Evolutionary conservation across 2,888 invertebrate species (phyloP).

Genomic region (Eupithecia vulgata): DNA sequence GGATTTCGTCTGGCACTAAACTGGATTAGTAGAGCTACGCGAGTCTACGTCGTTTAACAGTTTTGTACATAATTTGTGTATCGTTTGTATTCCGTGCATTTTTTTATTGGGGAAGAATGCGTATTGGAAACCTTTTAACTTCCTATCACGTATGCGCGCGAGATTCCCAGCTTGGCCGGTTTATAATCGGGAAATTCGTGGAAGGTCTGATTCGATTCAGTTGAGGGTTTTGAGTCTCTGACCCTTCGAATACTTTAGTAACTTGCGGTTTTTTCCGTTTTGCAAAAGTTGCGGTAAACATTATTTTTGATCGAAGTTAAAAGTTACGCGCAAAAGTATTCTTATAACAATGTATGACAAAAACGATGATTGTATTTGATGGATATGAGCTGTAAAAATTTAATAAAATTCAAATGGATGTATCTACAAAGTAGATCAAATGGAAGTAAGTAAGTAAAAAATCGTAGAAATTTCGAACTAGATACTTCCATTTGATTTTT

Average conservation of each 20-base stretch:
- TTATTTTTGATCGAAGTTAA: constrained; percentile 13
- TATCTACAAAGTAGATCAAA: no score
- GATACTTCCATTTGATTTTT: no score
- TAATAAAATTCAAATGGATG: background rate
- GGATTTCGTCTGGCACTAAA: constrained; percentile 27
- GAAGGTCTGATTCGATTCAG: constrained; percentile 59
- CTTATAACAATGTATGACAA: background rate
- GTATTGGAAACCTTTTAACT: constrained; percentile 50
- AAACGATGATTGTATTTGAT: background rate
- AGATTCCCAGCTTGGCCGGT: constrained; percentile 66
- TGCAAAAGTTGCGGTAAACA: constrained; percentile 29
- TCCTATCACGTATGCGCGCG: constrained; percentile 61
- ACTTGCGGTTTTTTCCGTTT: constrained; percentile 29
- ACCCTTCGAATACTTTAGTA: constrained; percentile 32
- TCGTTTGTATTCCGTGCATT: background rate
- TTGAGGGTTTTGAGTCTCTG: constrained; percentile 38
- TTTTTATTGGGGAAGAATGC: background rate
- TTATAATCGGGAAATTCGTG: constrained; percentile 74
- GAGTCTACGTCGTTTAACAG: background rate
- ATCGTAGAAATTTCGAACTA: no score
- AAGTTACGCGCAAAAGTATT: constrained; percentile 1
- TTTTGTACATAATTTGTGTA: background rate
- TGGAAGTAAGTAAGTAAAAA: no score
- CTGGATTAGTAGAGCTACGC: constrained; percentile 7
- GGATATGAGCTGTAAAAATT: background rate